Conservation (phyloP, 2,113 vertebrate species). For the Ictalurus punctatus region DNA sequence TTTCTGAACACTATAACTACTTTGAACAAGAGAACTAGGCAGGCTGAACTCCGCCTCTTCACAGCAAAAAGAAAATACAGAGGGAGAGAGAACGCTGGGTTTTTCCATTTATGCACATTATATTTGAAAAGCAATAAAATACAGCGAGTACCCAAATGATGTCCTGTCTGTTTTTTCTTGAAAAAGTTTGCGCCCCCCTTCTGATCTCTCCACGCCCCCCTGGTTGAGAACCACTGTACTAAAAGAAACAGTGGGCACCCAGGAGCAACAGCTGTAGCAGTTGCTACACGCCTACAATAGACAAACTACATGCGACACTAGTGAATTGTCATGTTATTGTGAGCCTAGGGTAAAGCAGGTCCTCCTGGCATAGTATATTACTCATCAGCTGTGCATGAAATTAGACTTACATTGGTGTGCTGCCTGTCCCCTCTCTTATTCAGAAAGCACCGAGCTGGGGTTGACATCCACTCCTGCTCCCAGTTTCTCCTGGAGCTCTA, state of each 20-base stretch:
- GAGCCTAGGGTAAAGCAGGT: not conserved
- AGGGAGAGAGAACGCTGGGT: no score
- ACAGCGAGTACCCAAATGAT: no score
- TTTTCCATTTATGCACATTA: no score
- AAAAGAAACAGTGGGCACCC: not conserved
- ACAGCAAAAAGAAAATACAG: no score
- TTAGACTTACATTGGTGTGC: not conserved
- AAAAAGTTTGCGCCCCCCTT: no score
- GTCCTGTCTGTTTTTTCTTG: no score
- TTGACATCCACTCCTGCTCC: slow-evolving; percentile 98
- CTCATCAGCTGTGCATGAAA: not conserved
- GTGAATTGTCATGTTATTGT: not conserved
- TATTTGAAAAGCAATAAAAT: no score
- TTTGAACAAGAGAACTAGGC: no score
- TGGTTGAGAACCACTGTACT: no score
- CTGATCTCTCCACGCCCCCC: no score
- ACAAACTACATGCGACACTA: not conserved
- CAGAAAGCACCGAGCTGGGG: slow-evolving; percentile 96
- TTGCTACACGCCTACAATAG: not conserved
- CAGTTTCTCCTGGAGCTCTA: slow-evolving; percentile 97
- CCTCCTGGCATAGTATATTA: not conserved
- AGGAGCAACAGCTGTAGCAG: not conserved
- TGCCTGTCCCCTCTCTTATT: slow-evolving; percentile 23
- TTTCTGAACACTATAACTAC: no score
- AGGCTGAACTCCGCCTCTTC: no score